These are phyloP conservation scores for Drosophila jambulina DNA, from an alignment of 1,140 invertebrate genomes.

Conservation along the genomic window DNA sequence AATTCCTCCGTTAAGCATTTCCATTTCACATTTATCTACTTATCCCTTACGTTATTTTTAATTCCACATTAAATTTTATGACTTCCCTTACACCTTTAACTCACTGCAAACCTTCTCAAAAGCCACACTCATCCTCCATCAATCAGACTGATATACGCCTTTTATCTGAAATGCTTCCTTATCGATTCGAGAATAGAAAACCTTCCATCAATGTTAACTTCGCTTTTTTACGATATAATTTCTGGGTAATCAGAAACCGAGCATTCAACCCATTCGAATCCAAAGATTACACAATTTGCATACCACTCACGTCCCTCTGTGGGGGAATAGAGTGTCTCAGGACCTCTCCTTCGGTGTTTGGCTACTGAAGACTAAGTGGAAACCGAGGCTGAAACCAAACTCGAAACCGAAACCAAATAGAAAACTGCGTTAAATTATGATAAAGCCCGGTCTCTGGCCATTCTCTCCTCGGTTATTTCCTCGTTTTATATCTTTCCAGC, in stretches of 20 bases:
- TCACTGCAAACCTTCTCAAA: not conserved
- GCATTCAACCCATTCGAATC: constrained; percentile 20
- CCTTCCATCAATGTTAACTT: constrained; percentile 39
- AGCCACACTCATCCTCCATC: not conserved
- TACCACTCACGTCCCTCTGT: constrained; percentile 27
- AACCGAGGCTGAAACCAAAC: constrained; percentile 8
- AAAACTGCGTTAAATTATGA: constrained; percentile 53
- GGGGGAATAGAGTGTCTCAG: constrained; percentile 19
- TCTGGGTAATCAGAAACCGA: constrained; percentile 41
- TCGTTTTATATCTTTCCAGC: constrained; percentile 25
- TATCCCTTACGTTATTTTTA: not conserved
- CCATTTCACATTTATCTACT: not conserved
- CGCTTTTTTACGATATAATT: constrained; percentile 27
- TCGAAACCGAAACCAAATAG: constrained; percentile 44
- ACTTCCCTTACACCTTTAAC: constrained; percentile 4
- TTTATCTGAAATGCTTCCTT: constrained; percentile 1
- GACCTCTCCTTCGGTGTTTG: constrained; percentile 3
- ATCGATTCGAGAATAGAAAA: not conserved
- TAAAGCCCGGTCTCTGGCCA: constrained; percentile 36
- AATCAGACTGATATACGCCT: constrained; percentile 16
- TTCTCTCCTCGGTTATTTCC: constrained; percentile 14
- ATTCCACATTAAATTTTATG: not conserved
- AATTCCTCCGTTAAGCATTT: not conserved
- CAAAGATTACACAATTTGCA: constrained; percentile 48
- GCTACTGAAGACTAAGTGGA: constrained; percentile 23